phyloP scores from a whole-genome alignment of 2,113 vertebrate species.

The Prunella fulvescens region DNA sequence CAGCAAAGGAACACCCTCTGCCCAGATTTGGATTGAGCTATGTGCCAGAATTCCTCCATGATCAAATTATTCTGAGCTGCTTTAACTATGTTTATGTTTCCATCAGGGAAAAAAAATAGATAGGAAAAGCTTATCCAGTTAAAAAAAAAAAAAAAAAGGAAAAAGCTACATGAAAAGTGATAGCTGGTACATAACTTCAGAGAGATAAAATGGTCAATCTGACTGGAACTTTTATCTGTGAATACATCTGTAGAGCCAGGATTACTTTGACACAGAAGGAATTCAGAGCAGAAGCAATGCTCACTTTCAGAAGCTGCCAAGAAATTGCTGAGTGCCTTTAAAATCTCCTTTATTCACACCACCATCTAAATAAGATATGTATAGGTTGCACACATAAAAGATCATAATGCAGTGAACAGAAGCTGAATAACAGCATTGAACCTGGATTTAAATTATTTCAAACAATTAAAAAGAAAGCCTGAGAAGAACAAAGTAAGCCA shows the following conservation, averaged over 20 bases:
- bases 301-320: not conserved
- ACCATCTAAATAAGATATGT: not conserved
- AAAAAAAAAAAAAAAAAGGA: not conserved
- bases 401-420: not conserved
- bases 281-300: not conserved
- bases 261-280: conserved; percentile 12
- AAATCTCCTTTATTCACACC: not conserved
- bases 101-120: not conserved
- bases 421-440: not conserved
- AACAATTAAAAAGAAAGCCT: not conserved
- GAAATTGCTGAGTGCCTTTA: not conserved
- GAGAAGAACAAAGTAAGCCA: not conserved
- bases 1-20: not conserved
- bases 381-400: not conserved
- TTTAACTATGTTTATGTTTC: not conserved
- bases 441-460: not conserved
- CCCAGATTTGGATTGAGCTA: not conserved
- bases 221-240: conserved; percentile 5
- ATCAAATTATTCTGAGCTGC: not conserved
- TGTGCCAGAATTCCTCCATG: not conserved
- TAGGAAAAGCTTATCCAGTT: not conserved
- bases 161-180: not conserved
- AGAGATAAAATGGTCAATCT: not conserved
- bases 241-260: not conserved
- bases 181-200: not conserved